Percentiles rank a stretch among this genome's conserved stretches.
phyloP scores from a whole-genome alignment of 2,888 invertebrate genomes.

The Mantis religiosa region DNA sequence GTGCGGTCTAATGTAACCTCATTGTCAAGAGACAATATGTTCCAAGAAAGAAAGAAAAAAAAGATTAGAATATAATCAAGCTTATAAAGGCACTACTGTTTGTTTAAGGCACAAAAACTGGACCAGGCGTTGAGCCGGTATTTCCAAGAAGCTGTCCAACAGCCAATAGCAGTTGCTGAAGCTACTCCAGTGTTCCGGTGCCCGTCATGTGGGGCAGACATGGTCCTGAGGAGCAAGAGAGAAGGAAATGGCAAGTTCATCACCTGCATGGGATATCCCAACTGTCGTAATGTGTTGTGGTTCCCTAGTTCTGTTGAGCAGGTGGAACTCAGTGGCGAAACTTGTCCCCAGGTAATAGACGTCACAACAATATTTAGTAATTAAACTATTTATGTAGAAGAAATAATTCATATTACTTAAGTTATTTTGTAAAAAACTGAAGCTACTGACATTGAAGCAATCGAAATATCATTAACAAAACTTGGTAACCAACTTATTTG shows the following conservation, averaged over 20 bases:
- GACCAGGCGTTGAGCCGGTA: slow-evolving; percentile 72
- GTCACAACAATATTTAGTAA: no score
- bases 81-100: no score
- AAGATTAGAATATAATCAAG: no score
- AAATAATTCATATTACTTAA: no score
- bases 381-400: no score
- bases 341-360: slow-evolving; percentile 54
- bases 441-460: no score
- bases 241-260: slow-evolving; percentile 67
- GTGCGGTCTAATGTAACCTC: no score
- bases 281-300: slow-evolving; percentile 80
- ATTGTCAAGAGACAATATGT: no score
- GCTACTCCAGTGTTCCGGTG: slow-evolving; percentile 59
- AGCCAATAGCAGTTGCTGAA: background rate
- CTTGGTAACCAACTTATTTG: no score
- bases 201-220: slow-evolving; percentile 75
- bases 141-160: slow-evolving; percentile 55
- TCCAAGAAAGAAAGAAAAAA: no score
- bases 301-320: slow-evolving; percentile 66
- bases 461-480: no score
- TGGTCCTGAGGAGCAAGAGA: slow-evolving; percentile 65
- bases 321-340: slow-evolving; percentile 58
- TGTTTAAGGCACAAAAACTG: slow-evolving; percentile 53
- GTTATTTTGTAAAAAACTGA: no score
- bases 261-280: slow-evolving; percentile 73